Percentiles rank a stretch among this genome's conserved stretches.
Evolutionary conservation across 2,113 vertebrate species (phyloP).

Genomic region (Panthera leo): DNA sequence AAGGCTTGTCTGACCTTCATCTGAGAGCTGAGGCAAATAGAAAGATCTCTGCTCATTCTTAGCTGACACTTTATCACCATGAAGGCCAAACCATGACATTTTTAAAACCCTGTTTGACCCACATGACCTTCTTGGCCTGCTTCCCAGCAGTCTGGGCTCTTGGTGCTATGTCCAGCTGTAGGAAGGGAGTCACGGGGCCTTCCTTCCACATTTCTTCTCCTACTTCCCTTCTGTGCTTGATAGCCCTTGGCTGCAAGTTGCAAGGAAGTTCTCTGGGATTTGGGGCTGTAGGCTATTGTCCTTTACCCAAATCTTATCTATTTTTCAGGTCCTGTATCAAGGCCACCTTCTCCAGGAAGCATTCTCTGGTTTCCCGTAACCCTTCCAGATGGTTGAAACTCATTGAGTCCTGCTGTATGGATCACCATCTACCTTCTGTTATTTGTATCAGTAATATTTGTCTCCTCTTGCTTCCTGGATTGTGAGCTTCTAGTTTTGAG

Average conservation of each 20-base stretch:
- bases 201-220: background rate
- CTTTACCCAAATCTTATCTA: background rate
- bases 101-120: background rate
- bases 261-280: background rate
- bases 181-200: background rate
- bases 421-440: background rate
- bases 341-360: background rate
- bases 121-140: background rate
- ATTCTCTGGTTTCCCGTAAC: background rate
- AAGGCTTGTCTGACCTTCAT: background rate
- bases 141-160: background rate
- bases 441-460: background rate
- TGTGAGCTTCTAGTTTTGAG: background rate
- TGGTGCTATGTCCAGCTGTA: fast-evolving
- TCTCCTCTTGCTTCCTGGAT: background rate
- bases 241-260: background rate
- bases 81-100: background rate
- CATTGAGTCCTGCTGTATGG: background rate
- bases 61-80: background rate
- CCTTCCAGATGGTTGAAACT: background rate
- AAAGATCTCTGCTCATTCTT: background rate
- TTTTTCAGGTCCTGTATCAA: background rate
- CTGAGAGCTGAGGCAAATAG: background rate
- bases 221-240: background rate
- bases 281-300: background rate